These are phyloP conservation scores for Stichopus horrens DNA, from an alignment of 53 echinoderm and acorn worm genomes.

Conservation along the genomic window DNA sequence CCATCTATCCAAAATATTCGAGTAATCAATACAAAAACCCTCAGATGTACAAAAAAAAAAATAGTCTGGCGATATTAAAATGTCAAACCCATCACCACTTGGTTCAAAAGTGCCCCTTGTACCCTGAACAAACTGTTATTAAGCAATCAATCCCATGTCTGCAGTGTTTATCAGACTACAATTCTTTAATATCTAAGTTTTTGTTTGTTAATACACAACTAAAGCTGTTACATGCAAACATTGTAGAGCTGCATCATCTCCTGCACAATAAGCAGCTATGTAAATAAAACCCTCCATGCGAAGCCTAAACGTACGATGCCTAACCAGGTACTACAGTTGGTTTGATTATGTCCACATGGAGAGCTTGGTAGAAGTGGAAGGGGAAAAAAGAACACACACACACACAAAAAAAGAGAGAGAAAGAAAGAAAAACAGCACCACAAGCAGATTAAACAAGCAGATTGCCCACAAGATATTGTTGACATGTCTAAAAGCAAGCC, in stretches of 20 bases:
- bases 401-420: neutral
- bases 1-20: too few species aligned
- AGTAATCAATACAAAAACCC: too few species aligned
- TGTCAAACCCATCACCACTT: slow-evolving; percentile 31
- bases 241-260: neutral
- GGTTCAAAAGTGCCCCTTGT: slow-evolving; percentile 37
- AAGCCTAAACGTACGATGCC: neutral
- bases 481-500: slow-evolving; percentile 25
- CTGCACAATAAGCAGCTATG: slow-evolving; percentile 47
- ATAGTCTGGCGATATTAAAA: neutral
- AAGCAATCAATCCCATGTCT: slow-evolving; percentile 37
- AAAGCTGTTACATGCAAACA: slow-evolving; percentile 45
- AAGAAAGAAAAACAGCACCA: neutral
- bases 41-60: too few species aligned
- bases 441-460: slow-evolving; percentile 29
- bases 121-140: slow-evolving; percentile 48
- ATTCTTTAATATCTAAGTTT: slow-evolving; percentile 8
- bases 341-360: neutral
- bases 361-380: neutral
- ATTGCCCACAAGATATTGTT: slow-evolving; percentile 22
- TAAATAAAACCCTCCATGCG: slow-evolving; percentile 18
- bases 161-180: slow-evolving; percentile 33
- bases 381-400: neutral
- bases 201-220: slow-evolving; percentile 50
- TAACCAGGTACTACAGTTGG: neutral